Base-by-base conservation (phyloP, 2,888 invertebrate genomes). In the Emmelina monodactyla region DNA sequence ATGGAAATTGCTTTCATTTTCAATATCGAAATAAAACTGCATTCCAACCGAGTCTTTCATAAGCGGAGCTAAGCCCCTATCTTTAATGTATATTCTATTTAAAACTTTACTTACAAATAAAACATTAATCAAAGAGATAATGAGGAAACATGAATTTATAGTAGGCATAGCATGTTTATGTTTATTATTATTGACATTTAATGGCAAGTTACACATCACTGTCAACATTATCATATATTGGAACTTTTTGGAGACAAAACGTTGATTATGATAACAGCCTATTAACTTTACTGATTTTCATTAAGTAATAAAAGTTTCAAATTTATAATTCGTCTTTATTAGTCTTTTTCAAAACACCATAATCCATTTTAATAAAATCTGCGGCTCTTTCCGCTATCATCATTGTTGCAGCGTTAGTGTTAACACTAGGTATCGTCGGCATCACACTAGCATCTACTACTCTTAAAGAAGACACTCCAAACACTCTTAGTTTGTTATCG, bases 311-410 rank as follows among this genome's bases (percentile, higher is more conserved):
- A 19, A 19, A 19, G 5, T 9, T 19, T 19, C 5, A 5, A 25
- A 19, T 35, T 55, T 51, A 72, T 10, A 75, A 42, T 41, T 75
- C 75, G 28, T 66, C 65, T 40, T 55, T 69, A 34, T 40, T 44
- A 16, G 5, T 19, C 5, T 28, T 37, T n/a, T 14, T 32, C 9
- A 39, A 28, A 34, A 35, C 14, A 1, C 35, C 28, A 47, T 70
- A 52, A 31, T 68, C 67, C 10, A 51, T 54, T 46, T 72, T 76
- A 13, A 78, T 71, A 31, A 78, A 69, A 43, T 73, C 75, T 9
- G 76, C 63, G 9, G 67, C 78, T 43, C 67, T 52, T 46, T 78
- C 78, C 1, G 75, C 76, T 33, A 78, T 66, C 75, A 78, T 76
- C 62, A 78, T 76, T 1, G 62, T 61, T 3, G 78, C 62, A 28